Conservation (phyloP, 2,113 vertebrate species). For the Suricata suricatta region DNA sequence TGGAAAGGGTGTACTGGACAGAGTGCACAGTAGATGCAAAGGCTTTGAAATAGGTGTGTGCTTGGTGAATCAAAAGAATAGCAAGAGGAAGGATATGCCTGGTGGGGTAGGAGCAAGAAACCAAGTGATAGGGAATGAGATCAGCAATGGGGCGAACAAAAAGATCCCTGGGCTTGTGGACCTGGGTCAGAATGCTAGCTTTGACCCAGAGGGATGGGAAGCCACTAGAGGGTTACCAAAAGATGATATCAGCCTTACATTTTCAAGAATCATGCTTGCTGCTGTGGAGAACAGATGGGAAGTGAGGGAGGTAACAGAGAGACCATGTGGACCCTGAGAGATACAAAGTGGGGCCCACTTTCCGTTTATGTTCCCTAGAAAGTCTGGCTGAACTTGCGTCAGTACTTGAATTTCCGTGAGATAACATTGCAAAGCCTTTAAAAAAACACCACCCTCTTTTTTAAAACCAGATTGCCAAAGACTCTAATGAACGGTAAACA, state of each 20-base stretch:
- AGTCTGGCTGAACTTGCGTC: background rate
- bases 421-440: background rate
- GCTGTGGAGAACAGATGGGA: background rate
- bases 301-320: background rate
- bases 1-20: background rate
- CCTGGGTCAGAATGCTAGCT: background rate
- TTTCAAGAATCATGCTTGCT: background rate
- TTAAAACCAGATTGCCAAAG: background rate
- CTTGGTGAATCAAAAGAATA: background rate
- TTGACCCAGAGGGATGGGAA: background rate
- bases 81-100: background rate
- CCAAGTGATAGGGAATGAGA: background rate
- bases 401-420: background rate
- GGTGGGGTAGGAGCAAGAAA: background rate
- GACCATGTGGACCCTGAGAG: background rate
- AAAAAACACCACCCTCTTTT: background rate
- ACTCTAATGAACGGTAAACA: background rate
- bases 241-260: background rate
- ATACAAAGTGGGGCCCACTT: background rate
- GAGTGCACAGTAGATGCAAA: background rate
- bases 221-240: background rate
- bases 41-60: background rate
- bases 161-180: background rate
- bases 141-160: background rate
- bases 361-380: slow-evolving; percentile 11